Percentiles rank a stretch among this genome's conserved stretches.
Evolutionary conservation across 2,888 invertebrate species (phyloP).

Genomic region (Chesias legatella): DNA sequence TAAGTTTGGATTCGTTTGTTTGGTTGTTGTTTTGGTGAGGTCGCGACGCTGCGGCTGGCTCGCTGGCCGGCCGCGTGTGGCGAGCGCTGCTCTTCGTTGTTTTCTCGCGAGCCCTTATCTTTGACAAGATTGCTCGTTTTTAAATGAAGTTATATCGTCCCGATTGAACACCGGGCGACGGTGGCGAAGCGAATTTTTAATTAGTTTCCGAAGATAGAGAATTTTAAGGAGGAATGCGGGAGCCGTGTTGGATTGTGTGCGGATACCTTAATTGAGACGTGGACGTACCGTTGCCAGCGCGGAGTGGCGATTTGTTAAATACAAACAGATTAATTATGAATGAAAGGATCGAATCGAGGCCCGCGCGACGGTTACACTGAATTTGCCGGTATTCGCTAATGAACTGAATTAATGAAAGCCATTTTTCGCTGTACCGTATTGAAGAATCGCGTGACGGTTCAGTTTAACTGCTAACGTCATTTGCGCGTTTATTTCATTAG

Average conservation of each 20-base stretch:
- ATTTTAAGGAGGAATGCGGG: constrained; percentile 75
- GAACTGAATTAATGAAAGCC: constrained; percentile 59
- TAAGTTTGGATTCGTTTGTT: constrained; percentile 69
- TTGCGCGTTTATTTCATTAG: constrained; percentile 45
- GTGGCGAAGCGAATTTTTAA: constrained; percentile 78
- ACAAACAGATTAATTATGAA: constrained; percentile 64
- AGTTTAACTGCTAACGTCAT: constrained; percentile 37
- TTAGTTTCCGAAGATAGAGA: constrained; percentile 79
- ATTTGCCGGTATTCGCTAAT: constrained; percentile 52
- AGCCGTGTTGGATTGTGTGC: constrained; percentile 64
- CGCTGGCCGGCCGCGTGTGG: constrained; percentile 60
- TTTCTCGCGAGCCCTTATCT: constrained; percentile 77
- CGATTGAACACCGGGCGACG: constrained; percentile 72
- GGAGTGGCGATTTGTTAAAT: constrained; percentile 65
- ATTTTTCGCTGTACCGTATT: constrained; percentile 56
- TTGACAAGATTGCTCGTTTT: constrained; percentile 78
- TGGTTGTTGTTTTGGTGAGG: constrained; percentile 61
- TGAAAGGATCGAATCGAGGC: constrained; percentile 57
- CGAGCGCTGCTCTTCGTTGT: constrained; percentile 74
- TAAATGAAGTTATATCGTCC: constrained; percentile 79
- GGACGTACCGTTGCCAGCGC: constrained; percentile 51
- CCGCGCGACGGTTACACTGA: constrained; percentile 38
- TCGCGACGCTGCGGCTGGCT: constrained; percentile 38
- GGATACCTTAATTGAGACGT: constrained; percentile 75
- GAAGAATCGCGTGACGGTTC: constrained; percentile 54